phyloP scores from a whole-genome alignment of 2,797 vertebrate genomes.

The Scarus forsteni region DNA sequence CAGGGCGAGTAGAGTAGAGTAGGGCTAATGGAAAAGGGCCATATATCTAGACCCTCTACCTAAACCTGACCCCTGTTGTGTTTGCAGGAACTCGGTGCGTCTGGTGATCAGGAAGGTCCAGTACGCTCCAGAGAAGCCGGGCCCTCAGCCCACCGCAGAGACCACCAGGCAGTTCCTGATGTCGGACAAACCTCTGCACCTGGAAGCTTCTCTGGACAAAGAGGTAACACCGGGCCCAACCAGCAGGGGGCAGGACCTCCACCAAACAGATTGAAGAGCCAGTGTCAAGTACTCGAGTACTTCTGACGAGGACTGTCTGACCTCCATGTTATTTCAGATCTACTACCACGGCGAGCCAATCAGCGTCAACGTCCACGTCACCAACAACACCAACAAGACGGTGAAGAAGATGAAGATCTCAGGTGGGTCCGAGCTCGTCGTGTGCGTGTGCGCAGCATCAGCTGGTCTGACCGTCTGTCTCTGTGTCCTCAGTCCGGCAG shows the following conservation, averaged over 20 bases:
- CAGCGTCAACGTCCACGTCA: conserved; percentile 95
- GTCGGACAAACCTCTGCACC: conserved; percentile 95
- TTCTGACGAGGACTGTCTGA: background rate
- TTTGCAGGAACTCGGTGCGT: conserved; percentile 92
- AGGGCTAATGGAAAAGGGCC: too few relatives aligned
- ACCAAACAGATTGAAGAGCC: background rate
- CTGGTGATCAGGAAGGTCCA: conserved; percentile 96
- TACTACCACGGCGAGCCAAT: conserved; percentile 98
- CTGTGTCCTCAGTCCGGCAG: conserved; percentile 89
- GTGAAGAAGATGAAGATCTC: conserved; percentile 98
- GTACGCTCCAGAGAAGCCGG: conserved; percentile 93
- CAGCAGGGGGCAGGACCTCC: too few relatives aligned
- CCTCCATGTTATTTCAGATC: conserved; percentile 81
- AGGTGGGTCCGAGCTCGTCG: conserved; percentile 72
- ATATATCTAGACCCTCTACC: too few relatives aligned
- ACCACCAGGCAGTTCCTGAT: conserved; percentile 96
- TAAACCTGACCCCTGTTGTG: background rate
- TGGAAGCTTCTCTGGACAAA: conserved; percentile 96
- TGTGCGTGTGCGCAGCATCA: background rate
- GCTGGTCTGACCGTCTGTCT: too few relatives aligned
- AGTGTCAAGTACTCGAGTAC: background rate
- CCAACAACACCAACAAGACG: conserved; percentile 97
- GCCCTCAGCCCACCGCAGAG: conserved; percentile 94
- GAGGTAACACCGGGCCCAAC: conserved; percentile 83
- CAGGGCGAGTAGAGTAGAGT: too few relatives aligned